Evolutionary conservation across 2,797 vertebrate species (phyloP), one percentile per base, ranked within the genome.

Genomic region (Rhinogobio ventralis): DNA sequence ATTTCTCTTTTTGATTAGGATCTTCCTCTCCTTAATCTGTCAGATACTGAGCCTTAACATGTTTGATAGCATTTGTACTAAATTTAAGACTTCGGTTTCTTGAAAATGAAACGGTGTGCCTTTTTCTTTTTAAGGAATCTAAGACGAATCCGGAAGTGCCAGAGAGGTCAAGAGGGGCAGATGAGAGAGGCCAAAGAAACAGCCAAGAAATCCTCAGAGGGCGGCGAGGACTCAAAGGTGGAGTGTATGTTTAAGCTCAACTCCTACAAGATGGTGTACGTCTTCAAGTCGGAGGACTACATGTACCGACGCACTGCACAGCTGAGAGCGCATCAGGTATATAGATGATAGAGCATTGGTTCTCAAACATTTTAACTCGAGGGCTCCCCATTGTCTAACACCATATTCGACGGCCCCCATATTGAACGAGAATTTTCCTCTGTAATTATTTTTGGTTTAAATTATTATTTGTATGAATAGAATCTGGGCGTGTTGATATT

Each of bases 211-310:
- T 74, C 94, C 45, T 90, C 95, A 85, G 97, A 97, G 81, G 95
- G 94, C 0, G 89, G 93, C 53, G 95, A 96, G 28, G 96, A 95
- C 90, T 93, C 97, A 81, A 98, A 99, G 92, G 93, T 98, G 94
- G 96, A 98, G 93, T 99, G 98, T 91, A 97, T 97, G 94, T 99
- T 99, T 95, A 99, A 99, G 89, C 95, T 99, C 89, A 99, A 99
- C 93, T 98, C 98, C 79, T 99, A 99, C 91, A 99, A 99, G 95
- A 99, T 99, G 98, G 98, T 99, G 46, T 99, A 99, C 0, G 98
- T 99, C 87, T 99, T 99, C 95, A 99, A 99, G 88, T 99, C 98
- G 0, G 98, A 99, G 86, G 98, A 99, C 93, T 99, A 98, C 92
- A 98, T 99, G 98, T 99, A 99, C 94, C 93, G 98, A 72, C 97